A percentile compares a stretch with the other conserved stretches of the same genome.
phyloP scores from a whole-genome alignment of 2,888 invertebrate species.

The Cheilosia soror region DNA sequence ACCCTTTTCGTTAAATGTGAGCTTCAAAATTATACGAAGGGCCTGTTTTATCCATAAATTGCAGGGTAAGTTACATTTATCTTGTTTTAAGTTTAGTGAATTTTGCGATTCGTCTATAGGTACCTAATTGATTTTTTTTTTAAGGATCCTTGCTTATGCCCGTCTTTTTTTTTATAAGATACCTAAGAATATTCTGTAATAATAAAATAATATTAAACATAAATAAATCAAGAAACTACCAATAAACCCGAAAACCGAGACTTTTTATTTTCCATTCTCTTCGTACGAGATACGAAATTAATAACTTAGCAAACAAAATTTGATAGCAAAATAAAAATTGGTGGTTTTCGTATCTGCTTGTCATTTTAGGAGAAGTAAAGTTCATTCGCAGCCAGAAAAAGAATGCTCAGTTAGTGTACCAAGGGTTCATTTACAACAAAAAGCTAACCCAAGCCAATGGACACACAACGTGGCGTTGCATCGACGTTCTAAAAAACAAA shows the following conservation, averaged over 20 bases:
- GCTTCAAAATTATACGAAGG: too few species aligned
- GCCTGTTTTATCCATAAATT: too few species aligned
- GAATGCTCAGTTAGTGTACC: constrained; percentile 84
- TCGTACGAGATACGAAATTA: constrained; percentile 22
- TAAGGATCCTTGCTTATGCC: constrained; percentile 17
- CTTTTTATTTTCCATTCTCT: constrained; percentile 55
- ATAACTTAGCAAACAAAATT: constrained; percentile 35
- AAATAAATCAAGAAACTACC: constrained; percentile 42
- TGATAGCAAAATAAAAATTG: constrained; percentile 56
- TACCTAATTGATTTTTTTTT: constrained; percentile 14
- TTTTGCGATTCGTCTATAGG: background rate
- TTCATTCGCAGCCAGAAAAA: constrained; percentile 84
- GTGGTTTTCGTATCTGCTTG: constrained; percentile 56
- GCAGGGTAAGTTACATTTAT: background rate
- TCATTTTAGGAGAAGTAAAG: constrained; percentile 79
- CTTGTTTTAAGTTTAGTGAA: background rate
- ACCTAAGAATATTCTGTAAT: constrained; percentile 16
- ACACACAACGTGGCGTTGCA: constrained; percentile 84
- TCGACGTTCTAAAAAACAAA: constrained; percentile 82
- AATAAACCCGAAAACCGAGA: constrained; percentile 38
- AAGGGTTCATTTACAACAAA: constrained; percentile 83
- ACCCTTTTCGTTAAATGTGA: background rate
- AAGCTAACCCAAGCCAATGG: constrained; percentile 84
- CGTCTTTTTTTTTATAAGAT: constrained; percentile 3
- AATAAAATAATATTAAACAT: background rate